A percentile compares a stretch with the other conserved stretches of the same genome.
Conservation (phyloP, 2,888 invertebrate species). For the Norana najaformis region DNA sequence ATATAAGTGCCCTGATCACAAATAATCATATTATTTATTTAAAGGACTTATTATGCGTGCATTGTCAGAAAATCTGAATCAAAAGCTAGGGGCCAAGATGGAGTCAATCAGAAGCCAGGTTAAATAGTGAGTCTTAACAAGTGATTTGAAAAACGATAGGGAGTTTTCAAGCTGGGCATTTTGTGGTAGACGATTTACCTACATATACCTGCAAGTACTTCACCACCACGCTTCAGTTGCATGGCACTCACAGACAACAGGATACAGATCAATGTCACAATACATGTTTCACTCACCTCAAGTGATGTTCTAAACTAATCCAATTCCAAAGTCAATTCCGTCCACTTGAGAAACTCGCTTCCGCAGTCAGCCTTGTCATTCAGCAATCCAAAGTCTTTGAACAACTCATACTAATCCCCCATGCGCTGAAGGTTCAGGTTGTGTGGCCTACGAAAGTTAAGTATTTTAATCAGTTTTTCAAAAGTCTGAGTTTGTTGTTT, state of each 20-base stretch:
- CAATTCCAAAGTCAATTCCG: neutral
- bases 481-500: neutral
- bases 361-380: neutral
- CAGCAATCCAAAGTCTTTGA: neutral
- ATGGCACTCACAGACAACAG: neutral
- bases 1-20: no score
- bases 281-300: neutral
- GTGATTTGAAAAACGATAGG: no score
- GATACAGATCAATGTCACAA: no score
- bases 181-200: neutral
- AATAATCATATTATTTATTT: no score
- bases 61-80: no score
- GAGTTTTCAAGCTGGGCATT: no score
- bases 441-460: neutral
- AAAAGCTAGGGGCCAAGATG: no score
- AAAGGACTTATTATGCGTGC: no score
- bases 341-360: neutral
- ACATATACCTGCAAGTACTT: neutral
- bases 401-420: neutral
- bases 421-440: neutral
- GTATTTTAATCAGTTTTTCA: neutral
- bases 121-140: no score
- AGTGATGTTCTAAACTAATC: neutral
- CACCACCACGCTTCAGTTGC: no score
- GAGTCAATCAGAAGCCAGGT: no score